phyloP scores from a whole-genome alignment of 2,113 vertebrate genomes.

The Eubucco bourcierii region DNA sequence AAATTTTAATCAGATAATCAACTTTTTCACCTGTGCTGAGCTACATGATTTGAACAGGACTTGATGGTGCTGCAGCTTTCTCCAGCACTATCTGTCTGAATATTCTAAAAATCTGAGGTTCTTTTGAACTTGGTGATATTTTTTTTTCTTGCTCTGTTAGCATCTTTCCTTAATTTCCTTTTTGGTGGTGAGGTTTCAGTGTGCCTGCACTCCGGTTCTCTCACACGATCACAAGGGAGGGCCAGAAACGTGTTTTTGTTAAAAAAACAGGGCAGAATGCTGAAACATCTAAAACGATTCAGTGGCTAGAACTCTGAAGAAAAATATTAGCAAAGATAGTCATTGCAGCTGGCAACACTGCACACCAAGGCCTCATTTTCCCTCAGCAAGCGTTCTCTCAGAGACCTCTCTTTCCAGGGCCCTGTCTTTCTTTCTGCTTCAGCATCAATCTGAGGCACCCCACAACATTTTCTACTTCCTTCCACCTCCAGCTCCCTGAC shows the following conservation, averaged over 20 bases:
- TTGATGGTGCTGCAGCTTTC: not conserved
- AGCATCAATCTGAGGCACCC: not conserved
- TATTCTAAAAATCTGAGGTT: not conserved
- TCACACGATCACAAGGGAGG: not conserved
- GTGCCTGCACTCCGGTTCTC: constrained; percentile 1
- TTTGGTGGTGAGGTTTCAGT: not conserved
- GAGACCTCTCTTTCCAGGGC: not conserved
- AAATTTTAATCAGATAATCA: not conserved
- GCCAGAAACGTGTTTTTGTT: not conserved
- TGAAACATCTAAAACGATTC: not conserved
- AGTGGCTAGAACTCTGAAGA: not conserved
- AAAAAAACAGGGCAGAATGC: not conserved
- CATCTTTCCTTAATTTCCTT: constrained; percentile 12
- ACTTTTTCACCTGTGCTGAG: not conserved
- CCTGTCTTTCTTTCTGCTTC: not conserved
- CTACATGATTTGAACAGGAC: not conserved
- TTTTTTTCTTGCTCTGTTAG: not conserved
- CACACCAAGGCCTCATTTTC: not conserved
- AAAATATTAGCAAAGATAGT: not conserved
- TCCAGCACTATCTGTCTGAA: not conserved
- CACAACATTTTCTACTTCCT: not conserved
- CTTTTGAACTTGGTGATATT: not conserved
- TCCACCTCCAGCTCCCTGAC: not conserved
- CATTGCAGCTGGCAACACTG: accelerated
- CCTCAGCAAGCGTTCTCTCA: accelerated